Evolutionary conservation across 2,113 vertebrate genomes (phyloP).

Genomic region (Cervus canadensis): DNA sequence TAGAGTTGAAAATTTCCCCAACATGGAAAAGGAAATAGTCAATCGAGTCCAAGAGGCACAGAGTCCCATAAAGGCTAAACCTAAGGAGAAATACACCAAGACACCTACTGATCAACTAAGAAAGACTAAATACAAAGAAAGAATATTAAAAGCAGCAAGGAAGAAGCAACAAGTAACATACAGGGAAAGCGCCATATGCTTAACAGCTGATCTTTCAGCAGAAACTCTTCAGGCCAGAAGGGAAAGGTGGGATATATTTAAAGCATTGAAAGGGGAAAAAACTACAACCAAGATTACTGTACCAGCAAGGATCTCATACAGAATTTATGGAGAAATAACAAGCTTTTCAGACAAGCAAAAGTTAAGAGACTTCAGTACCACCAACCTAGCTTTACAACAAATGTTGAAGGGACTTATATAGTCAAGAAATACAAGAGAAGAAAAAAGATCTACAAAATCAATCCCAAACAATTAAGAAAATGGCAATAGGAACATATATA

Average conservation of each 20-base stretch:
- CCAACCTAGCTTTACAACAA: not conserved
- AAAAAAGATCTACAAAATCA: not conserved
- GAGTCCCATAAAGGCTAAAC: not conserved
- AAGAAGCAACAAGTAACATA: not conserved
- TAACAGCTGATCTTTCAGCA: not conserved
- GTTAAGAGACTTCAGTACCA: not conserved
- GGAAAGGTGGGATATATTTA: not conserved
- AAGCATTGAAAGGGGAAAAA: not conserved
- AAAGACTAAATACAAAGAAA: not conserved
- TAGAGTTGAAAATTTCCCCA: not conserved
- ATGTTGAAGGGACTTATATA: not conserved
- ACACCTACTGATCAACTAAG: not conserved
- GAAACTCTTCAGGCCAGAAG: not conserved
- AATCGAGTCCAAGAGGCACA: not conserved
- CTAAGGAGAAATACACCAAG: not conserved
- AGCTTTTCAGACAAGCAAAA: not conserved
- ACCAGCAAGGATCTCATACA: not conserved
- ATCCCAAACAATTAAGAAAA: not conserved
- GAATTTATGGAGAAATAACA: not conserved
- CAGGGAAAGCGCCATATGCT: not conserved
- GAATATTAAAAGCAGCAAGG: not conserved
- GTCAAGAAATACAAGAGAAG: not conserved
- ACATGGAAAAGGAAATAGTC: not conserved
- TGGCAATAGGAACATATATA: not conserved
- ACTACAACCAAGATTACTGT: not conserved